Base-by-base conservation (phyloP, 2,888 invertebrate species). In the Spisula subtruncata region DNA sequence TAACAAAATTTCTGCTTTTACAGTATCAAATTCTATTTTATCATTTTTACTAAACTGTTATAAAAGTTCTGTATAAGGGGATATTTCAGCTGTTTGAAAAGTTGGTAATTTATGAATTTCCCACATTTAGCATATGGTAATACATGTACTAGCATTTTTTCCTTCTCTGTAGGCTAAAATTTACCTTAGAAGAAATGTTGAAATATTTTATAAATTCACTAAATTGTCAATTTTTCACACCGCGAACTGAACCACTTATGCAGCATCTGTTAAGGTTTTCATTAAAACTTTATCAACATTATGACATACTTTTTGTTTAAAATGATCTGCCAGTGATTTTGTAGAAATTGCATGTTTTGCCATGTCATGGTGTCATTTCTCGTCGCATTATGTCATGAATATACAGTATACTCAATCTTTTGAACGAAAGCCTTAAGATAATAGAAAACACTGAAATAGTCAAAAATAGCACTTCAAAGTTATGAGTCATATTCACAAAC, bases 11-110 rank as follows among this genome's bases (percentile, higher is more conserved):
- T n/a, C n/a, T n/a, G n/a, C n/a, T n/a, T n/a, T n/a, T n/a, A n/a
- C n/a, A n/a, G n/a, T n/a, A 66, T 66, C 60, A 66, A 66, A 66
- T 66, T 25, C 25, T 66, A 66, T 66, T 66, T 66, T 66, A 66
- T 66, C 25, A 6, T 66, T 25, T 66, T 41, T 66, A 66, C 60
- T 66, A n/a, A 66, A 25, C n/a, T 25, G 60, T 25, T 66, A n/a
- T n/a, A n/a, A n/a, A 25, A 66, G 8, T 41, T 5, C 41, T 41
- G 41, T 41, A 41, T 41, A 5, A 41, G 41, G 2, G 41, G 41
- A 41, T 41, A 41, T 8, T n/a, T n/a, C n/a, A n/a, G 8, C 41
- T 8, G 41, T 2, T 41, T 8, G 8, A 41, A 41, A 41, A 41
- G 41, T 41, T 41, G 41, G 41, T 41, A 41, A 41, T 5, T 41